A percentile compares a stretch with the other conserved stretches of the same genome.
These are phyloP conservation scores for Hippocampus mohnikei DNA, from an alignment of 2,113 vertebrate species.

Conservation along the genomic window DNA sequence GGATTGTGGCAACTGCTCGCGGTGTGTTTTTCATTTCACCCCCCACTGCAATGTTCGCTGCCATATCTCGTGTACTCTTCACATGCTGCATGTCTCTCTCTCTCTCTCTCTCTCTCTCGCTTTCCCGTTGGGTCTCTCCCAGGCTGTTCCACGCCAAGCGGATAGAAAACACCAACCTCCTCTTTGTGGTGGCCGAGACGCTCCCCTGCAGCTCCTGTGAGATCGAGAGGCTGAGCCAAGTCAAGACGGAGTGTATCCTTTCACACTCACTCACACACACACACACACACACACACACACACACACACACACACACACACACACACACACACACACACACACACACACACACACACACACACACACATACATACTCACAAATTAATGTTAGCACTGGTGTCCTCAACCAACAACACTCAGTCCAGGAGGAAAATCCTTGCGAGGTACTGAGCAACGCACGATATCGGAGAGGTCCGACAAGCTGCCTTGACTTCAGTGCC, in stretches of 20 bases:
- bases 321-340: background rate
- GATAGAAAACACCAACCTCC: constrained; percentile 89
- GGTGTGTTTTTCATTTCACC: constrained; percentile 65
- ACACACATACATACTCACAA: background rate
- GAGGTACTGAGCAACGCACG: constrained; percentile 87
- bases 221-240: constrained; percentile 83
- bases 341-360: background rate
- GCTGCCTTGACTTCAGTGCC: constrained; percentile 95
- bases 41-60: too few species aligned
- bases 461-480: constrained; percentile 90
- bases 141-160: constrained; percentile 92
- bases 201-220: constrained; percentile 92
- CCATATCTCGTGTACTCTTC: background rate
- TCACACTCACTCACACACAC: background rate
- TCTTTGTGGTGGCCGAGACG: constrained; percentile 95
- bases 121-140: background rate
- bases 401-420: constrained; percentile 65
- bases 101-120: constrained; percentile 4
- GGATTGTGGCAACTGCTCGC: constrained; percentile 97
- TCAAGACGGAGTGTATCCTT: constrained; percentile 94
- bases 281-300: background rate
- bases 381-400: background rate
- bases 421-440: constrained; percentile 91
- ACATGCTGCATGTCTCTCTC: background rate
- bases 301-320: too few species aligned